Conservation (phyloP, 1,140 invertebrate genomes). For the Protaetia brevitarsis region DNA sequence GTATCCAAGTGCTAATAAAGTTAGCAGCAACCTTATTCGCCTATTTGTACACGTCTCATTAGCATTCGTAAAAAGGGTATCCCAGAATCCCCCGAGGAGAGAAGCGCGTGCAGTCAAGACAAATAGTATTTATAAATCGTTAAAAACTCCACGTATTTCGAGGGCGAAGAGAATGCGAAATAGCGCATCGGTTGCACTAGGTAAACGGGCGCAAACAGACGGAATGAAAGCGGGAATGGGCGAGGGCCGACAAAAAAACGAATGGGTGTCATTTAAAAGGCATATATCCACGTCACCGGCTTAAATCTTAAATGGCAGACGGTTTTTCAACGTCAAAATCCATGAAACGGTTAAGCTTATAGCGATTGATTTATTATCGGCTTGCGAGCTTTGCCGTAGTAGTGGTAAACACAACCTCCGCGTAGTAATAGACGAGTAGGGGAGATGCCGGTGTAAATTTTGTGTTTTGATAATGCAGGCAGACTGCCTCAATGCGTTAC, state of each 20-base stretch:
- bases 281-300: constrained; percentile 9
- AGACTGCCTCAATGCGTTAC: neutral
- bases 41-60: constrained; percentile 13
- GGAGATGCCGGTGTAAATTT: neutral
- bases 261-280: constrained; percentile 14
- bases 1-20: neutral
- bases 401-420: neutral
- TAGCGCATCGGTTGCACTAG: too few species aligned
- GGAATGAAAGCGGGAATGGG: neutral
- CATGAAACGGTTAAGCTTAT: constrained; percentile 21
- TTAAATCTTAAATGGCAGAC: constrained; percentile 22
- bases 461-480: neutral
- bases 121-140: constrained; percentile 14
- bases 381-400: neutral
- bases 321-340: constrained; percentile 23
- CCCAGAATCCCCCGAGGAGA: neutral
- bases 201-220: too few species aligned
- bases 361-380: constrained; percentile 19
- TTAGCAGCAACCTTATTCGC: neutral
- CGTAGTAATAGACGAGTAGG: neutral
- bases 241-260: constrained; percentile 12
- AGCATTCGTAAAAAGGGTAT: neutral
- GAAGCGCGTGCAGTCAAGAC: neutral
- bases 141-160: neutral
- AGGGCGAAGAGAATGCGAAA: too few species aligned